phyloP scores from a whole-genome alignment of 2,797 vertebrate species.

The Anniella stebbinsi region DNA sequence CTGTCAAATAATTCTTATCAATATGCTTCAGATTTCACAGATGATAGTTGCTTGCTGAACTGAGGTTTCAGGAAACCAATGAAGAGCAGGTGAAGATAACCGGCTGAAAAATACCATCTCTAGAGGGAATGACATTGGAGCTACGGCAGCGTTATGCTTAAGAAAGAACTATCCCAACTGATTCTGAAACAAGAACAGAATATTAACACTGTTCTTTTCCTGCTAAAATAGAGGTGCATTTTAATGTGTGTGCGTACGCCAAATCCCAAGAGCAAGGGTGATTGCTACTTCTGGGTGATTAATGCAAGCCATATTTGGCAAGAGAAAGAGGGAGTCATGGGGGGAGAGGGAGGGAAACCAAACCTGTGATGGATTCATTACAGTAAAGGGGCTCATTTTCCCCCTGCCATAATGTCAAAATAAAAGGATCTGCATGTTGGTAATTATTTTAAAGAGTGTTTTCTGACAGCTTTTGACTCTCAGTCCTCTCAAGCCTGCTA shows the following conservation, averaged over 20 bases:
- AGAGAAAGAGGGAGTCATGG: background rate
- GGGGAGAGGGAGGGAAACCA: background rate
- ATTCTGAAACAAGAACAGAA: background rate
- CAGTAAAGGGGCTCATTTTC: constrained; percentile 1
- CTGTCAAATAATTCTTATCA: constrained; percentile 34
- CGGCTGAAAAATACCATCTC: constrained; percentile 11
- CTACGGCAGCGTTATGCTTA: fast-evolving
- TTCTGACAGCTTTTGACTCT: constrained; percentile 24
- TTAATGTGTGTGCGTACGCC: background rate
- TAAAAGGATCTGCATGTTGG: background rate
- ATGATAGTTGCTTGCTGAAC: constrained; percentile 23
- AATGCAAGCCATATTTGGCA: constrained; percentile 19
- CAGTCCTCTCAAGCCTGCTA: background rate
- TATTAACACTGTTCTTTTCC: background rate
- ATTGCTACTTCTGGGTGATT: fast-evolving
- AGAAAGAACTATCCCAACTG: constrained; percentile 1
- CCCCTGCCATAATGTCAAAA: constrained; percentile 7
- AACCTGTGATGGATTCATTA: constrained; percentile 20
- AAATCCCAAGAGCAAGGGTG: background rate
- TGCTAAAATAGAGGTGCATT: background rate
- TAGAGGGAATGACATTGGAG: constrained; percentile 35
- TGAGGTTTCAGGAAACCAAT: constrained; percentile 49
- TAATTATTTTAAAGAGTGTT: constrained; percentile 26
- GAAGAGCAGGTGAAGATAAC: background rate
- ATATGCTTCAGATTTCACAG: constrained; percentile 31